Evolutionary conservation across 2,888 invertebrate species (phyloP), one percentile per base, ranked within the genome.

Genomic region (Limnephilus auricula): DNA sequence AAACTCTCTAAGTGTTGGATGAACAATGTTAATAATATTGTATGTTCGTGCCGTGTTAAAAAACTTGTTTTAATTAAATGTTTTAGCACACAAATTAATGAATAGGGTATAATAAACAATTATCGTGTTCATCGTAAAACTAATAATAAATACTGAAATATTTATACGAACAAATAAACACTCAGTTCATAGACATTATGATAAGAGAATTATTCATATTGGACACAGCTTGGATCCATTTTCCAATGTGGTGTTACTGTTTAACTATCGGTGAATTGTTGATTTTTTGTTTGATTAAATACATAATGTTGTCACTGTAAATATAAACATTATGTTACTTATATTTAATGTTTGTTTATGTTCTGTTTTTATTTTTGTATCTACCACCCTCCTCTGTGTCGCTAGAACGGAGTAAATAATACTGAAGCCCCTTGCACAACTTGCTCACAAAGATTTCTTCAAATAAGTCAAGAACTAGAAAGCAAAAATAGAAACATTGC

Each of bases 401-500:
- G 13, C 78, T 88, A 85, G 88, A 91, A 87, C 50, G 91, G 79
- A 90, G 90, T 90, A 10, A 40, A 40, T 84, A 45, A 90, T 82
- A 78, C 89, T 18, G 87, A 84, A 31, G 37, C 83, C 32, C 91
- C 91, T 65, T 92, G 92, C 80, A 91, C 91, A 45, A 65, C 31
- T 40, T 92, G 92, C 32, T 89, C 92, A 10, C 88, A 92, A 88
- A 88, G 80, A 80, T 79, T 91, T 37, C 88, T 92, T 45, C 92
- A 89, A 86, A 91, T 92, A 40, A 91, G 90, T n/a, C 83, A 92
- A 80, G 91, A 92, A 34, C 88, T 92, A 18, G 90, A 92, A 78
- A 88, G 83, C n/a, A 92, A 92, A 85, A 92, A 92, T 93, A 93
- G 92, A 93, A 93, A 93, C 92, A 93, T 93, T 93, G 32, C 90